These are phyloP conservation scores for Zingel zingel DNA, from an alignment of 2,113 vertebrate genomes.

Conservation along the genomic window DNA sequence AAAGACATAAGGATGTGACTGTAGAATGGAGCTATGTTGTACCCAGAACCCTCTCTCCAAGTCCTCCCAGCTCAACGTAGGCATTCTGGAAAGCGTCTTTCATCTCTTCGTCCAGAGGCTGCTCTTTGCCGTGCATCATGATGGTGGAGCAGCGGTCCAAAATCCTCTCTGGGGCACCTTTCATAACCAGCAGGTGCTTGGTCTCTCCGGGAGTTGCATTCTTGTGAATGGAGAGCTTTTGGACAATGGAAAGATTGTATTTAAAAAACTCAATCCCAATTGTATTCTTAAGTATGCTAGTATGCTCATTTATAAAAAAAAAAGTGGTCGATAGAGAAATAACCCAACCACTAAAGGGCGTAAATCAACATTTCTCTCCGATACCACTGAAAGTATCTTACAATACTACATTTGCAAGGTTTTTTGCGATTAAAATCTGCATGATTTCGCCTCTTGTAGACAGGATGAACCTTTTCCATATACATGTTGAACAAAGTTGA, in stretches of 20 bases:
- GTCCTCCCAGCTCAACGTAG: conserved; percentile 91
- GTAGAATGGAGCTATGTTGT: not conserved
- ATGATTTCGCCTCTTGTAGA: not conserved
- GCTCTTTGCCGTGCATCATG: conserved; percentile 89
- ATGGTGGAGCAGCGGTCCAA: conserved; percentile 92
- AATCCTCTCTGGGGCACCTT: conserved; percentile 93
- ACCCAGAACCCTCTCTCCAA: conserved; percentile 92
- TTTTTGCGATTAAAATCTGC: not conserved
- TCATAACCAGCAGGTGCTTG: conserved; percentile 92
- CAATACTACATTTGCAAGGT: not conserved
- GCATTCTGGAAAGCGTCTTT: conserved; percentile 91
- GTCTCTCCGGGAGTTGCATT: conserved; percentile 78
- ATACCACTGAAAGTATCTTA: not conserved
- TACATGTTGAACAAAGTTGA: not conserved
- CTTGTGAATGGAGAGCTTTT: conserved; percentile 92
- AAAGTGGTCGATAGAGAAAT: not conserved
- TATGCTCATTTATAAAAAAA: not conserved
- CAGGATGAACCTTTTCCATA: not conserved
- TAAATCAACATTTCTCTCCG: not conserved
- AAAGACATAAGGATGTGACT: not conserved
- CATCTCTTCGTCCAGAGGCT: conserved; percentile 89
- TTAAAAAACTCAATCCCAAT: too few relatives aligned
- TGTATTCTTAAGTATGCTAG: not conserved
- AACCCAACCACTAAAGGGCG: conserved; percentile 40
- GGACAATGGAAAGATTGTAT: not conserved